A percentile compares a stretch with the other conserved stretches of the same genome.
Conservation (phyloP, 1,140 invertebrate species). For the Phthorimaea operculella region DNA sequence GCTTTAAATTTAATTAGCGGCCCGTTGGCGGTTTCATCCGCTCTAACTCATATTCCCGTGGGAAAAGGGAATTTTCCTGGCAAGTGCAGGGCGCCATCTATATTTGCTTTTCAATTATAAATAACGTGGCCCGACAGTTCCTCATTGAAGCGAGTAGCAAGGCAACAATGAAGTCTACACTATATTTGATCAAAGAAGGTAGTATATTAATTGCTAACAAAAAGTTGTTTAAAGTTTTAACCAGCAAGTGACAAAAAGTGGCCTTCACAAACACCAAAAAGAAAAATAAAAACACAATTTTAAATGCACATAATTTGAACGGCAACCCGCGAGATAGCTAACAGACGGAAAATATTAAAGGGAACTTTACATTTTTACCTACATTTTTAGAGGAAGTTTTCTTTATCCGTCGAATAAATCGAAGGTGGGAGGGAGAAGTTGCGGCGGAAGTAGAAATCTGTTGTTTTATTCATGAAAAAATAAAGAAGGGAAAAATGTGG, state of each 20-base stretch:
- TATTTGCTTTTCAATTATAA: too few relatives aligned
- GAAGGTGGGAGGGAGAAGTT: constrained; percentile 64
- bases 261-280: constrained; percentile 21
- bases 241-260: not conserved
- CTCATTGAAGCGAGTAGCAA: too few relatives aligned
- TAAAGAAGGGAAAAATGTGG: constrained; percentile 59
- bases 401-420: constrained; percentile 67
- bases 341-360: constrained; percentile 64
- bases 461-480: constrained; percentile 68
- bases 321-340: constrained; percentile 47
- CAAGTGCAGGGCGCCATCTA: too few relatives aligned
- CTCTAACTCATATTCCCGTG: too few relatives aligned
- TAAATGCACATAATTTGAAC: constrained; percentile 57
- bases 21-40: too few relatives aligned
- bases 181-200: too few relatives aligned
- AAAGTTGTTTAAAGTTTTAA: too few relatives aligned
- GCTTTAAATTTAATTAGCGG: too few relatives aligned
- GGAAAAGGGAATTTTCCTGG: too few relatives aligned
- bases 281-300: constrained; percentile 54
- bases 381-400: constrained; percentile 65
- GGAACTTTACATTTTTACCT: constrained; percentile 63
- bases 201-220: too few relatives aligned
- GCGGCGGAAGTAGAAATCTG: constrained; percentile 59
- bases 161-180: too few relatives aligned
- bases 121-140: too few relatives aligned